Evolutionary conservation across 2,113 vertebrate genomes (phyloP), one percentile per base, ranked within the genome.

Genomic region (Dunckerocampus dactyliophorus): DNA sequence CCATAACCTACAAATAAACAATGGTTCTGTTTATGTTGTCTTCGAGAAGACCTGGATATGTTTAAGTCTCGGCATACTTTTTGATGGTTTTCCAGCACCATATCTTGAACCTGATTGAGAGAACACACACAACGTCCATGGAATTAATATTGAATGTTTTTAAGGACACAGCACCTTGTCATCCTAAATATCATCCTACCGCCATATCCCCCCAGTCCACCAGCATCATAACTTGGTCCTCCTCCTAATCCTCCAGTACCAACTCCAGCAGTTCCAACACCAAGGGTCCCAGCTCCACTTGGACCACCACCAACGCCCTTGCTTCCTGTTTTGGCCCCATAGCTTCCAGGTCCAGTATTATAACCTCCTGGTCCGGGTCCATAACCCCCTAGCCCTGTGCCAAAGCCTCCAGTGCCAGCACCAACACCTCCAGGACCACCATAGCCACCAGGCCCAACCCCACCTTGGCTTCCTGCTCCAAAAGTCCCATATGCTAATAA

Each of bases 1-100:
- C 84, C 85, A 69, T 87, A 88, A 63, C 70, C 87, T 84, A 31
- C 62, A 76, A 73, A 55, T 2, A 57, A 57, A 72, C 21, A 57
- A 52, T 9, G 6, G 8, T 72, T 50, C 11, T 24, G 15, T 67
- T 63, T 34, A 1, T 42, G 1, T 59, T 61, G 3, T 47, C 24
- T 59, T 13, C 6, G 24, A 43, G 54, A 39, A 48, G 42, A 5
- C 9, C 6, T 59, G 19, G 47, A 19, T 61, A 1, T 64, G 17
- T 39, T 28, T 59, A 16, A 37, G 12, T 53, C 15, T 50, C 22
- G 61, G 8, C 77, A 8, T 83, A 88, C 87, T 68, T 85, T 88
- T 88, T 39, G 62, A 7, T 59, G 82, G 75, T 85, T 88, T 87
- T 5, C 71, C 69, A 28, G 55, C 43, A 9, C 80, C 68, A 52